These are phyloP conservation scores for Leucoma salicis DNA, from an alignment of 2,888 invertebrate genomes.

Conservation along the genomic window DNA sequence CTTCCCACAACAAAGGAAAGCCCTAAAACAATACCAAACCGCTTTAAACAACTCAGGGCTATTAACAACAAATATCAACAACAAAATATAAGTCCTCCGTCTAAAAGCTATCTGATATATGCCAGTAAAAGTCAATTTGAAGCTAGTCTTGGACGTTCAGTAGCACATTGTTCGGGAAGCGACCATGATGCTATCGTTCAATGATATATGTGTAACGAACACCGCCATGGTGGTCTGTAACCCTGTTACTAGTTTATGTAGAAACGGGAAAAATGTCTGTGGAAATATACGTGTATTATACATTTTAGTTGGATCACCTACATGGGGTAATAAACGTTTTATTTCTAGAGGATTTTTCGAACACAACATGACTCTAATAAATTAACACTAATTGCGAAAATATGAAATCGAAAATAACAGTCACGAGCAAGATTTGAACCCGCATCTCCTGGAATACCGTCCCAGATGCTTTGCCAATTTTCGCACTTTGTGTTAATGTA, in stretches of 20 bases:
- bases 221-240: constrained; percentile 25
- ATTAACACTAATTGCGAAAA: too few relatives aligned
- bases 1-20: background rate
- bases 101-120: constrained; percentile 36
- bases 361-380: too few relatives aligned
- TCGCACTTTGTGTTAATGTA: too few relatives aligned
- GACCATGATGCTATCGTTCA: constrained; percentile 32
- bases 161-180: constrained; percentile 37
- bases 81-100: constrained; percentile 36
- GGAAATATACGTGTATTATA: background rate
- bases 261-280: constrained; percentile 26
- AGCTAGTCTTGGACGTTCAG: constrained; percentile 28
- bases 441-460: too few relatives aligned
- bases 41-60: constrained; percentile 13
- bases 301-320: too few relatives aligned
- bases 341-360: too few relatives aligned
- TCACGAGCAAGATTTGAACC: too few relatives aligned
- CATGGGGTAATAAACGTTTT: too few relatives aligned
- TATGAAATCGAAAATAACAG: too few relatives aligned
- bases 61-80: constrained; percentile 33
- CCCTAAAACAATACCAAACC: constrained; percentile 8
- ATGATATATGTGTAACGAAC: constrained; percentile 42
- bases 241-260: constrained; percentile 30
- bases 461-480: too few relatives aligned
- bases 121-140: constrained; percentile 41